A percentile compares a stretch with the other conserved stretches of the same genome.
These are phyloP conservation scores for Dasyprocta punctata DNA, from an alignment of 2,113 vertebrate species.

Conservation along the genomic window DNA sequence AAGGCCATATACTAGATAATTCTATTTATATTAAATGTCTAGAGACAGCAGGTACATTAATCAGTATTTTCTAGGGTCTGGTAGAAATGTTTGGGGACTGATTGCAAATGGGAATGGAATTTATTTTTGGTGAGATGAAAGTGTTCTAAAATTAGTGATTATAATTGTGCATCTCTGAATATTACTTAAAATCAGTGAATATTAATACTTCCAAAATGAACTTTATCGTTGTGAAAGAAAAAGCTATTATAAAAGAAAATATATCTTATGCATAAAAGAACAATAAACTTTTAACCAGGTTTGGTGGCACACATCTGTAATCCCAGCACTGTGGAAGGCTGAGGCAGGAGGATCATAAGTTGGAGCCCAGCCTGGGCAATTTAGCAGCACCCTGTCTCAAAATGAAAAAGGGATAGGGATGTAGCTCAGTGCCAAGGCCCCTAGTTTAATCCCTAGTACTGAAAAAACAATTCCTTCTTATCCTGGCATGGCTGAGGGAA, in stretches of 20 bases:
- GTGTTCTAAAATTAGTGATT: neutral
- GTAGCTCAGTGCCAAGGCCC: neutral
- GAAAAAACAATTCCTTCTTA: neutral
- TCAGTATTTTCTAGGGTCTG: neutral
- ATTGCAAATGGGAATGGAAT: neutral
- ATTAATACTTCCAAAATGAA: slow-evolving; percentile 5
- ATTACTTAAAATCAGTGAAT: neutral
- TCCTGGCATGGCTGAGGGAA: neutral
- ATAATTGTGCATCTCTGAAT: neutral
- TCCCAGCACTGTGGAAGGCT: neutral
- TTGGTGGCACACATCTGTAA: neutral
- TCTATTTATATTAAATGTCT: neutral
- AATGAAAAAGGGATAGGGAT: neutral
- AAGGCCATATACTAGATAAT: neutral
- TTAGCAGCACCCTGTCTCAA: neutral
- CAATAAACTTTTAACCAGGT: neutral
- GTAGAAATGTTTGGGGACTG: neutral
- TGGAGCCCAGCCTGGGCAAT: neutral
- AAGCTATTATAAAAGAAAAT: neutral
- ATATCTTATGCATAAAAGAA: neutral
- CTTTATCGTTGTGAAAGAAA: neutral
- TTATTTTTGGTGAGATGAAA: neutral
- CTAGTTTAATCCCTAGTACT: neutral
- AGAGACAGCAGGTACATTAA: neutral
- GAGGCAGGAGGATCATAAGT: neutral